phyloP scores from a whole-genome alignment of 2,888 invertebrate genomes.

The Dynastes maya region DNA sequence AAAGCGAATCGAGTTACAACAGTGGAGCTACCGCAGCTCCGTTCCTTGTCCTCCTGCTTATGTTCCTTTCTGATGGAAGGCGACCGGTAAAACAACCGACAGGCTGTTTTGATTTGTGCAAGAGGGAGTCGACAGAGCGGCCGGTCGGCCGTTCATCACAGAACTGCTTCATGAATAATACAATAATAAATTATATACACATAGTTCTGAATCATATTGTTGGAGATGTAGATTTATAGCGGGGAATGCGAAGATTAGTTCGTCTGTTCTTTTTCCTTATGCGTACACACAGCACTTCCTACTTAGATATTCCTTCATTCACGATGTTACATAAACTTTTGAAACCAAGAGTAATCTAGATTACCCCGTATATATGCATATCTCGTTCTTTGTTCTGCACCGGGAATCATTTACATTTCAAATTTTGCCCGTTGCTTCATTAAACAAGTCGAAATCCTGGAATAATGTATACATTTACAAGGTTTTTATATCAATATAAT shows the following conservation, averaged over 20 bases:
- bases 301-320: slow-evolving; percentile 5
- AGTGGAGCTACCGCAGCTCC: slow-evolving; percentile 28
- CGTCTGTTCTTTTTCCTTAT: background rate
- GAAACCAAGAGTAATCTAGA: background rate
- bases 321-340: slow-evolving; percentile 9
- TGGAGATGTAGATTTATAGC: slow-evolving; percentile 36
- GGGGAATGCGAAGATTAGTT: slow-evolving; percentile 23
- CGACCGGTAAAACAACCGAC: slow-evolving; percentile 11
- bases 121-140: slow-evolving; percentile 36
- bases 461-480: too few relatives aligned
- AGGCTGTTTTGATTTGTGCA: slow-evolving; percentile 43
- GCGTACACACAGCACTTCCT: slow-evolving; percentile 11
- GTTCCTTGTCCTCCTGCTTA: slow-evolving; percentile 30
- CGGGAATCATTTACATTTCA: too few relatives aligned
- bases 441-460: too few relatives aligned
- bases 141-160: slow-evolving; percentile 37
- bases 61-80: slow-evolving; percentile 22
- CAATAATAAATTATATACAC: slow-evolving; percentile 46
- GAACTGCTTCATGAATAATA: slow-evolving; percentile 43
- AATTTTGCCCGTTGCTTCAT: too few relatives aligned
- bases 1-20: slow-evolving; percentile 46
- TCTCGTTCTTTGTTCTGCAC: too few relatives aligned
- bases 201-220: slow-evolving; percentile 39
- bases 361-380: too few relatives aligned
- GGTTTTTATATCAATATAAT: too few relatives aligned